Conservation (phyloP, 2,888 invertebrate species). For the Anarsia innoxiella region DNA sequence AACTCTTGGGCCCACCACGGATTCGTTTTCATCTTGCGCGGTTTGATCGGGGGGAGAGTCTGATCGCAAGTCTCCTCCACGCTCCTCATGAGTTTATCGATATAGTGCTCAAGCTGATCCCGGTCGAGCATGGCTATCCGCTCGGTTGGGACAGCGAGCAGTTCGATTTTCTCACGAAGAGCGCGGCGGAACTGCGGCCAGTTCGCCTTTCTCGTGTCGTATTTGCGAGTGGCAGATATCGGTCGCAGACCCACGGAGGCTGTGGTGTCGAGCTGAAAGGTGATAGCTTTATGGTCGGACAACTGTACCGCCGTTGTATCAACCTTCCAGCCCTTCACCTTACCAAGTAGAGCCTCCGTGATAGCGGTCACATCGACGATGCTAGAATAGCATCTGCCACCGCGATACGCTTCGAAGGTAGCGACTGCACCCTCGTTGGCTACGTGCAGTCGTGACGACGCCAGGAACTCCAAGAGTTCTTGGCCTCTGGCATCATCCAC, state of each 20-base stretch:
- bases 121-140: background rate
- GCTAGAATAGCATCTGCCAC: background rate
- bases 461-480: background rate
- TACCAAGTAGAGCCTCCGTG: background rate
- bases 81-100: background rate
- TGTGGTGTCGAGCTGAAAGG: background rate
- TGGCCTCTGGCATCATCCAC: background rate
- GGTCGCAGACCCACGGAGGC: background rate
- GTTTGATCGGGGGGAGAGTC: background rate
- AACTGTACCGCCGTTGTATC: background rate
- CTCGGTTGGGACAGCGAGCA: background rate
- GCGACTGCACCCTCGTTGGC: background rate
- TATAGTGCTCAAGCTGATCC: background rate
- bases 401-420: background rate
- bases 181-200: background rate
- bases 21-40: background rate
- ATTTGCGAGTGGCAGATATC: conserved; percentile 1
- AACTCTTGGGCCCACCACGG: background rate
- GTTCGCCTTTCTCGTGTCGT: background rate
- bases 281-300: background rate
- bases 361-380: background rate
- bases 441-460: background rate
- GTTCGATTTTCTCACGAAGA: no score
- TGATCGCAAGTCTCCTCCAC: background rate
- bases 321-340: background rate